phyloP scores from a whole-genome alignment of 2,797 vertebrate species.

The Pipistrellus pygmaeus region DNA sequence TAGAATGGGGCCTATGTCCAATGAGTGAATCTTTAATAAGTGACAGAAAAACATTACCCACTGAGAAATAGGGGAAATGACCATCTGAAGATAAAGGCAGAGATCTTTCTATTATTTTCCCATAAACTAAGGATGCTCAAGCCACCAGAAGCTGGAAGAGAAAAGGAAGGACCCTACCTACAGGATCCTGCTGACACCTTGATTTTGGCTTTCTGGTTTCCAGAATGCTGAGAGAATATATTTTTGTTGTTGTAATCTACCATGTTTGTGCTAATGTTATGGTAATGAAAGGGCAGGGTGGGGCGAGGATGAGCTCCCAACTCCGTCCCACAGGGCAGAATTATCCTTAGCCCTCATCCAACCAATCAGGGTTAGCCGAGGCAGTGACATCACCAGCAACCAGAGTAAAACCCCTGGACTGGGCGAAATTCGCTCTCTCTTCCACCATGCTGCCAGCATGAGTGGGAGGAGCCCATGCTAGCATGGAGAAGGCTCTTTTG shows the following conservation, averaged over 20 bases:
- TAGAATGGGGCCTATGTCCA: background rate
- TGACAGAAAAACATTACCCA: background rate
- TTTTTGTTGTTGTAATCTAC: background rate
- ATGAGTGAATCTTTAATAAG: background rate
- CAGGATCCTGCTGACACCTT: background rate
- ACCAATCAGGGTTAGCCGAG: too few species aligned
- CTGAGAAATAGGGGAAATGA: background rate
- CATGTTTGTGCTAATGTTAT: background rate
- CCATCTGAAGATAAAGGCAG: background rate
- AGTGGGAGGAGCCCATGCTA: too few species aligned
- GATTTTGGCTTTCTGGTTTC: background rate
- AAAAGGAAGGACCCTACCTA: rapidly evolving
- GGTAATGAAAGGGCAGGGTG: too few species aligned
- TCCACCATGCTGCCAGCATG: too few species aligned
- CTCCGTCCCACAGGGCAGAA: too few species aligned
- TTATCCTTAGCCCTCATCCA: too few species aligned
- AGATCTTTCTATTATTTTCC: background rate
- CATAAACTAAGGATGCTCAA: background rate
- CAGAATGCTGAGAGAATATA: background rate
- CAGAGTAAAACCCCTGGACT: too few species aligned
- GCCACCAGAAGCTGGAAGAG: background rate
- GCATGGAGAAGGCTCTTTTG: too few species aligned
- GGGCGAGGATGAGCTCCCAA: too few species aligned
- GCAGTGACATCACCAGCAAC: too few species aligned
- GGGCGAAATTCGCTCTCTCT: too few species aligned